Evolutionary conservation across 2,888 invertebrate species (phyloP).

Genomic region (Caenorhabditis imperialis): DNA sequence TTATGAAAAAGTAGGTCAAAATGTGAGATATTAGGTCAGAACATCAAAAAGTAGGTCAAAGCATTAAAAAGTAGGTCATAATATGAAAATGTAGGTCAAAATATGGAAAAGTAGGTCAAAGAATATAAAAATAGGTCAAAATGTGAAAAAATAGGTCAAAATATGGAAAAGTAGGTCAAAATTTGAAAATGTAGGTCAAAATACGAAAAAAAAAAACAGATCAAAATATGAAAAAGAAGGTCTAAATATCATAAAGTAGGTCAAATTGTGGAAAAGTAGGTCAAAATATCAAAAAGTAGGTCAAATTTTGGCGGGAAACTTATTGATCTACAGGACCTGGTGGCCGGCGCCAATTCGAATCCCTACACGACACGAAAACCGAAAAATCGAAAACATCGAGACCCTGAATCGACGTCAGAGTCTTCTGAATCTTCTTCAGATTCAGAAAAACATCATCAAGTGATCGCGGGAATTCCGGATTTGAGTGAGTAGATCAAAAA

Average conservation of each 20-base stretch:
- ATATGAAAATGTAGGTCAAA: conserved; percentile 29
- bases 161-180: not conserved
- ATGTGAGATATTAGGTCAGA: not conserved
- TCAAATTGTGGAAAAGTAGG: too few species aligned
- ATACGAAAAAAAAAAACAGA: too few species aligned
- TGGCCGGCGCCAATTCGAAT: conserved; percentile 23
- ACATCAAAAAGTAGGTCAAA: conserved; percentile 32
- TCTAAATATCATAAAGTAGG: too few species aligned
- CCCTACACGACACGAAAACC: conserved; percentile 26
- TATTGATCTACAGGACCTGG: conserved; percentile 41
- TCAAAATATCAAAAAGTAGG: too few species aligned
- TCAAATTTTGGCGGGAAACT: too few species aligned
- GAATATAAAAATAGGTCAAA: too few species aligned
- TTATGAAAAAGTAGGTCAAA: conserved; percentile 34
- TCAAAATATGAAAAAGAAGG: too few species aligned
- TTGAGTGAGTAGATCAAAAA: conserved; percentile 70
- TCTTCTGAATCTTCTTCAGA: too few species aligned
- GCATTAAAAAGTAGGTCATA: not conserved
- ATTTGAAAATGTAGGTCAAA: too few species aligned
- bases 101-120: not conserved
- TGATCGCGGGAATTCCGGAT: conserved; percentile 74
- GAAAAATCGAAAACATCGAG: conserved; percentile 32
- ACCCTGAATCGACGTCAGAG: conserved; percentile 38
- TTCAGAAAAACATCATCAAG: too few species aligned
- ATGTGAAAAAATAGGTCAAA: conserved; percentile 27